These are phyloP conservation scores for Stenchaetothrips biformis DNA, from an alignment of 2,888 invertebrate species.

Conservation along the genomic window DNA sequence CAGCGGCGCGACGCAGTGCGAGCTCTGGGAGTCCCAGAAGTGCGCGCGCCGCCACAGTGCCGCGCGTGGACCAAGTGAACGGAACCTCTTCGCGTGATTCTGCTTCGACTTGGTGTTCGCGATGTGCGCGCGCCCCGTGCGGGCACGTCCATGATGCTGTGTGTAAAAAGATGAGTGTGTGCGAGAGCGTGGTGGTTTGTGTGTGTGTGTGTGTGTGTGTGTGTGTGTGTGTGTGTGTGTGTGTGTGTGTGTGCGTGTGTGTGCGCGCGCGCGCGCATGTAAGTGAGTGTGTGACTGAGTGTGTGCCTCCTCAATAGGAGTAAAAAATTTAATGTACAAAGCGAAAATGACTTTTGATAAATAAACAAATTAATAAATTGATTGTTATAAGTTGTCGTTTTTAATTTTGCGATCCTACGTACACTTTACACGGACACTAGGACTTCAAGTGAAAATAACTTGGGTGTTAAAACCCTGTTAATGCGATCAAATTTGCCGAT, in stretches of 20 bases:
- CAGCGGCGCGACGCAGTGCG: background rate
- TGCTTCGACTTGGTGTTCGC: too few relatives aligned
- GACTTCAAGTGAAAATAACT: too few relatives aligned
- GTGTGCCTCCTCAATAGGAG: background rate
- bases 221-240: background rate
- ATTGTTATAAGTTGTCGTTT: background rate
- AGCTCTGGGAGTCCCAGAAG: background rate
- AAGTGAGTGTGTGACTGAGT: background rate
- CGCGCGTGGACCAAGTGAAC: background rate
- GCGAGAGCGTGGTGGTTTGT: background rate
- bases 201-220: background rate
- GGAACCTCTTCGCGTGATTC: too few relatives aligned
- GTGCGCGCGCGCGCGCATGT: too few relatives aligned
- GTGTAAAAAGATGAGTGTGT: background rate
- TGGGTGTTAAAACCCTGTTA: too few relatives aligned
- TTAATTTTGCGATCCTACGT: too few relatives aligned
- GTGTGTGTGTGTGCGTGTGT: background rate
- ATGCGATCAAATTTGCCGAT: too few relatives aligned
- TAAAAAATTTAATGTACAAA: conserved; percentile 4
- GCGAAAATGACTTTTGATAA: conserved; percentile 12
- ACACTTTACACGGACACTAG: too few relatives aligned
- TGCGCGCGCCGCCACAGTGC: background rate
- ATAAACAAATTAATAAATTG: background rate
- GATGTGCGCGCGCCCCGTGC: background rate
- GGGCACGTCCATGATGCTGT: background rate